Percentiles rank a stretch among this genome's conserved stretches.
phyloP scores from a whole-genome alignment of 1,140 invertebrate species.

The Eciton burchellii region DNA sequence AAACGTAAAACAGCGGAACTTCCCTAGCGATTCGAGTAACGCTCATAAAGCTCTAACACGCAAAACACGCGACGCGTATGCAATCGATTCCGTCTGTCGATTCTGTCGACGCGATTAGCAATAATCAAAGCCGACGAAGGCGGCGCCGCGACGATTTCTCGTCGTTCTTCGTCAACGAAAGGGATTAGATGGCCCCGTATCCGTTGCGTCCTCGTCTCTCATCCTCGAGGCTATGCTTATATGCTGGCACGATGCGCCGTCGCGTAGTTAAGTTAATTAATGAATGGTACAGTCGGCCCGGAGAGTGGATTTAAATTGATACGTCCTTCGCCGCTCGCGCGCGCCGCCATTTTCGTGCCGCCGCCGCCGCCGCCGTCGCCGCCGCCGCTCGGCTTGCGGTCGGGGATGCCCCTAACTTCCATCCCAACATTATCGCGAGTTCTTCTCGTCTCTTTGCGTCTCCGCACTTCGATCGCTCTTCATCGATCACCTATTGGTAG shows the following conservation, averaged over 20 bases:
- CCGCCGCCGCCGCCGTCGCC: constrained; percentile 38
- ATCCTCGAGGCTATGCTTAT: constrained; percentile 77
- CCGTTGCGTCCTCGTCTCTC: constrained; percentile 75
- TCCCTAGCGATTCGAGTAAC: neutral
- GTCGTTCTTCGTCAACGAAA: constrained; percentile 49
- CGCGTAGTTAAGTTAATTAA: constrained; percentile 86
- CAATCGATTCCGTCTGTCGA: constrained; percentile 22
- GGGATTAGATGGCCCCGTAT: constrained; percentile 73
- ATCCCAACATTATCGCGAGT: too few species aligned
- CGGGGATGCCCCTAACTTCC: constrained; percentile 26
- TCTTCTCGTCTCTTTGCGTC: too few species aligned
- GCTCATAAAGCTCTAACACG: too few species aligned
- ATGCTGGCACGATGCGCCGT: constrained; percentile 80
- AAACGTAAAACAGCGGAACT: neutral
- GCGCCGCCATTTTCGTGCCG: constrained; percentile 79
- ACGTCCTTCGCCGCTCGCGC: constrained; percentile 84
- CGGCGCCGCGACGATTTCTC: constrained; percentile 15
- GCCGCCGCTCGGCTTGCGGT: constrained; percentile 35
- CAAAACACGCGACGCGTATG: too few species aligned
- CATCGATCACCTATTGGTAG: too few species aligned
- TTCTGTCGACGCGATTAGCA: neutral
- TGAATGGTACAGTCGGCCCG: constrained; percentile 84
- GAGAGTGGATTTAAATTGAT: constrained; percentile 85
- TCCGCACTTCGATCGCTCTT: too few species aligned
- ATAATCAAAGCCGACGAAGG: constrained; percentile 34